These are phyloP conservation scores for Emydocephalus ijimae DNA, from an alignment of 2,113 vertebrate genomes.

Conservation along the genomic window DNA sequence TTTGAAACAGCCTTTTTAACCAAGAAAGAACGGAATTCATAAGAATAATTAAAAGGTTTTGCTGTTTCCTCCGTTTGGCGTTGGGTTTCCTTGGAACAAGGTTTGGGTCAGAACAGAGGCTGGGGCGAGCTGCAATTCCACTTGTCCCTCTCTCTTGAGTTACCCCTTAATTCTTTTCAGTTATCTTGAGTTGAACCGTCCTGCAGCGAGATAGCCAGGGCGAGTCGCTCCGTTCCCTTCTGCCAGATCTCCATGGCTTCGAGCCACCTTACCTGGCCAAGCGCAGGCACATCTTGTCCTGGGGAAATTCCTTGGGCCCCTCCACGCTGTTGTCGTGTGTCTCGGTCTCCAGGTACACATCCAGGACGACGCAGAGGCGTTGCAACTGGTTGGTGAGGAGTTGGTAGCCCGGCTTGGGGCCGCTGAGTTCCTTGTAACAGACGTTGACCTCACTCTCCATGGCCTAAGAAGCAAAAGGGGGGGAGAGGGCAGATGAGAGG, in stretches of 20 bases:
- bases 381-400: constrained; percentile 96
- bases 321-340: constrained; percentile 89
- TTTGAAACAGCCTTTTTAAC: too few relatives aligned
- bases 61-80: too few relatives aligned
- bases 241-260: not conserved
- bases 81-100: too few relatives aligned
- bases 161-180: too few relatives aligned
- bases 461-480: constrained; percentile 71
- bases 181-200: not conserved
- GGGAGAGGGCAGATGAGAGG: not conserved
- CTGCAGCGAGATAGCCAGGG: too few relatives aligned
- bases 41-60: too few relatives aligned
- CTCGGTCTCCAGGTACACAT: constrained; percentile 94
- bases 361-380: constrained; percentile 88
- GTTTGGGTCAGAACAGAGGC: too few relatives aligned
- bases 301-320: constrained; percentile 92
- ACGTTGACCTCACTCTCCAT: constrained; percentile 95
- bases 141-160: too few relatives aligned
- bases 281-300: constrained; percentile 97
- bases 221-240: not conserved
- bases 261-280: constrained; percentile 79
- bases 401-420: constrained; percentile 86
- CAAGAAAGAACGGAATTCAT: too few relatives aligned
- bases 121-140: too few relatives aligned
- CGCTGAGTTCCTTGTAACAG: constrained; percentile 85